These are phyloP conservation scores for Drosophila borborema DNA, from an alignment of 2,888 invertebrate genomes.

Conservation along the genomic window DNA sequence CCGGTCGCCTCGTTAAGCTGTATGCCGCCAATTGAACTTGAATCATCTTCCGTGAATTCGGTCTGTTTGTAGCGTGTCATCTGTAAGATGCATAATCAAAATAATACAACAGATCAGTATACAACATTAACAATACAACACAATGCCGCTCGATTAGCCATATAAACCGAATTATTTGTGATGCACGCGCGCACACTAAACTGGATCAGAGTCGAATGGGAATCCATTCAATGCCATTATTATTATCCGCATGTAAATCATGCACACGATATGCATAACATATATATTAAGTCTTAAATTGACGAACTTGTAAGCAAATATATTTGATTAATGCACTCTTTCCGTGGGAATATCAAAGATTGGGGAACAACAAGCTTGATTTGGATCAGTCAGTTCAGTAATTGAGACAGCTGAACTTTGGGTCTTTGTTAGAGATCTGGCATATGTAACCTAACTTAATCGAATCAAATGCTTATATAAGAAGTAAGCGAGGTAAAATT, in stretches of 20 bases:
- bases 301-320: not conserved
- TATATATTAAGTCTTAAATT: not conserved
- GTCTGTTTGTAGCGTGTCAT: slow-evolving; percentile 96
- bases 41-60: slow-evolving; percentile 93
- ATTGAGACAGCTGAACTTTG: not conserved
- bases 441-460: not conserved
- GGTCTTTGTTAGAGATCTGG: not conserved
- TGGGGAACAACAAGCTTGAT: not conserved
- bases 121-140: slow-evolving; percentile 6
- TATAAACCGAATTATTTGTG: slow-evolving; percentile 23
- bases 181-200: slow-evolving; percentile 12
- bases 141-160: slow-evolving; percentile 24
- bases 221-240: slow-evolving; percentile 18
- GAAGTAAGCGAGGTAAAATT: not conserved
- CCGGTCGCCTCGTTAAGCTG: slow-evolving; percentile 93
- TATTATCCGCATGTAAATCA: not conserved
- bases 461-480: not conserved
- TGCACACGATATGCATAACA: not conserved
- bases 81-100: slow-evolving; percentile 85
- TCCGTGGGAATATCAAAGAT: not conserved
- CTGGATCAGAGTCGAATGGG: slow-evolving; percentile 20
- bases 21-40: slow-evolving; percentile 93
- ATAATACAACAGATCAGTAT: not conserved
- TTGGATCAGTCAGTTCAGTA: not conserved
- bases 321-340: not conserved